Base-by-base conservation (phyloP, 2,797 vertebrate genomes). In the Enteromius fasciolatus region DNA sequence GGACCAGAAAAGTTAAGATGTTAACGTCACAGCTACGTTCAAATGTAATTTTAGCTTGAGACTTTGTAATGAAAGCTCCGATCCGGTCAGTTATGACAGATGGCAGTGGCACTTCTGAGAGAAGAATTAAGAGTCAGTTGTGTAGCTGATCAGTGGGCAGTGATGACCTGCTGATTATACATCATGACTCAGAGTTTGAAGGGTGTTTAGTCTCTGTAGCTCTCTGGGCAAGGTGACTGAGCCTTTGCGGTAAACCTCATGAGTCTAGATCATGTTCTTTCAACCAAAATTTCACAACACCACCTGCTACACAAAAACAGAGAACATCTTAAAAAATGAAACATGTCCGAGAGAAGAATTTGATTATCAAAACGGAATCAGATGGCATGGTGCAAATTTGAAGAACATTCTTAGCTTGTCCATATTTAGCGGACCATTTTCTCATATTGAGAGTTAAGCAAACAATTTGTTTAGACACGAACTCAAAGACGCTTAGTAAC, bases 401-500 rank as follows among this genome's bases (percentile, higher is more conserved):
- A 54, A 31, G 48, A 36, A 73, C 20, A 2, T 10, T 59, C 8
- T 59, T 17, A 59, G 54, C 23, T 8, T 46, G 74, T 46, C 17
- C 36, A 76, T 31, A 9, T 63, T 61, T 76, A 14, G 28, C 33
- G 17, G 41, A 41, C 8, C 54, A 15, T 3, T 59, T 76, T 76
- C n/a, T 41, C 33, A 75, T 8, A 75, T 46, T 31, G 10, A 46
- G 57, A 63, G 57, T 14, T 44, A 46, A 46, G 57, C 25, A 77
- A n/a, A 63, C 23, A 46, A 31, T 89, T 86, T 91, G 87, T 81
- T 75, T 90, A 84, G 39, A 88, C 87, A 88, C 85, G 70, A 76
- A 87, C 86, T 76, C 78, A 83, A 85, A 83, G 86, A 90, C 89
- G 88, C 90, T 90, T 83, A 89, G 84, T 83, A 83, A 88, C 86